Percentiles rank a stretch among this genome's conserved stretches.
Conservation (phyloP, 2,113 vertebrate genomes). For the Xyrauchen texanus region DNA sequence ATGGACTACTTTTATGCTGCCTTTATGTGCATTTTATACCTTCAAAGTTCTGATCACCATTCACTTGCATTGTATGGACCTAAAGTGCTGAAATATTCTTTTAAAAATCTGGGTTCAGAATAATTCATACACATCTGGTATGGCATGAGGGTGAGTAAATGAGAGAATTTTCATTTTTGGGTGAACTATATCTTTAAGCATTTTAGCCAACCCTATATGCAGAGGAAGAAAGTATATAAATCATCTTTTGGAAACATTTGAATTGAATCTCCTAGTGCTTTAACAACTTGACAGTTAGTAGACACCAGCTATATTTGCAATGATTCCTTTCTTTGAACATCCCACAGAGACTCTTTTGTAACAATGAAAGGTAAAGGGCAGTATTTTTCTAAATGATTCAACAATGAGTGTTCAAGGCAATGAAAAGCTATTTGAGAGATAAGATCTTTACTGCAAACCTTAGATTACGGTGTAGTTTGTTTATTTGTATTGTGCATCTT, state of each 20-base stretch:
- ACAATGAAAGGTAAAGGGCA: conserved; percentile 5
- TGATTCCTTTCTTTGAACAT: background rate
- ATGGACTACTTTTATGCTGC: too few species aligned
- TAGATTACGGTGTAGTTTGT: too few species aligned
- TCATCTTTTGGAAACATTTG: background rate
- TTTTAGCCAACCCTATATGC: background rate
- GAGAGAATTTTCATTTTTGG: too few species aligned
- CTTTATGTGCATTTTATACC: too few species aligned
- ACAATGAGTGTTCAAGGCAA: conserved; percentile 12
- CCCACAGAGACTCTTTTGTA: background rate
- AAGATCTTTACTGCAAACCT: background rate
- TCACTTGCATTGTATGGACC: too few species aligned
- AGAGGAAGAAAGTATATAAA: background rate
- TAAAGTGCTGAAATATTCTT: too few species aligned
- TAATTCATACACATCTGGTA: too few species aligned
- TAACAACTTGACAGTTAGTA: background rate
- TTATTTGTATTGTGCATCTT: too few species aligned
- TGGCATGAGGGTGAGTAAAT: too few species aligned
- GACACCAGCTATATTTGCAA: background rate
- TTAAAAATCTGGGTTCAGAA: too few species aligned
- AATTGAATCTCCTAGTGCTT: background rate
- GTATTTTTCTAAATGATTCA: background rate
- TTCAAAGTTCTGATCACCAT: too few species aligned
- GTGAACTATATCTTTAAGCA: background rate
- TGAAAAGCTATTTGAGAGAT: background rate